Conservation (phyloP, 1,140 invertebrate genomes). For the Neodiprion virginianus region DNA sequence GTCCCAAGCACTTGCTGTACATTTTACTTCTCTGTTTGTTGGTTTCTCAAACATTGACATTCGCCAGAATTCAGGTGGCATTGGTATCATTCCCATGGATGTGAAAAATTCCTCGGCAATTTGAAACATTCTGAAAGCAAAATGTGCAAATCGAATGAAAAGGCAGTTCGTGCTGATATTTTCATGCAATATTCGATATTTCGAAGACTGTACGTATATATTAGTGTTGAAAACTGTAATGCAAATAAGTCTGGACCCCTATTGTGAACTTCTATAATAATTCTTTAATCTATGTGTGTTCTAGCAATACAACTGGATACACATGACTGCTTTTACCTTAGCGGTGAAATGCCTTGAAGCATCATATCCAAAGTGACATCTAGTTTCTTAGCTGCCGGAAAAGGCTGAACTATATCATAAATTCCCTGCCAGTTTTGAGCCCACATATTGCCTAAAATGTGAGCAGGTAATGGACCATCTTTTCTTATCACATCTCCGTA, state of each 20-base stretch:
- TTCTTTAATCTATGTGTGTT: too few species aligned
- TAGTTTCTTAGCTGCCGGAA: constrained; percentile 71
- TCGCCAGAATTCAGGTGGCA: constrained; percentile 82
- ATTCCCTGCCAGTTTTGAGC: constrained; percentile 84
- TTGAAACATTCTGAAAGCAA: constrained; percentile 75
- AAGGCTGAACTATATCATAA: constrained; percentile 80
- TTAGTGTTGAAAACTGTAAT: neutral
- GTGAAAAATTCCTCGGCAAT: constrained; percentile 83
- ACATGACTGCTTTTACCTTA: constrained; percentile 59
- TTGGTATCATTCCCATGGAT: constrained; percentile 78
- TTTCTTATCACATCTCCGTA: constrained; percentile 72
- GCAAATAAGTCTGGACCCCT: too few species aligned
- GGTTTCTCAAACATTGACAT: constrained; percentile 79
- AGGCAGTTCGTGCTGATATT: neutral
- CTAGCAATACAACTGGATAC: too few species aligned
- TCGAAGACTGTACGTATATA: neutral
- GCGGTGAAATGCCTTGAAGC: constrained; percentile 74
- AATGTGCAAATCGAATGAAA: neutral
- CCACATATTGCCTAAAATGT: constrained; percentile 86
- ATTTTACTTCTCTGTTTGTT: constrained; percentile 75
- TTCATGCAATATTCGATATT: neutral
- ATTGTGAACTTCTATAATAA: too few species aligned
- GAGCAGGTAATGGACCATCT: constrained; percentile 80
- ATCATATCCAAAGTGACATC: constrained; percentile 81
- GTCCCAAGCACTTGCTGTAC: constrained; percentile 89